A percentile compares a stretch with the other conserved stretches of the same genome.
Evolutionary conservation across 2,113 vertebrate species (phyloP).

Genomic region (Sinocyclocheilus grahami): DNA sequence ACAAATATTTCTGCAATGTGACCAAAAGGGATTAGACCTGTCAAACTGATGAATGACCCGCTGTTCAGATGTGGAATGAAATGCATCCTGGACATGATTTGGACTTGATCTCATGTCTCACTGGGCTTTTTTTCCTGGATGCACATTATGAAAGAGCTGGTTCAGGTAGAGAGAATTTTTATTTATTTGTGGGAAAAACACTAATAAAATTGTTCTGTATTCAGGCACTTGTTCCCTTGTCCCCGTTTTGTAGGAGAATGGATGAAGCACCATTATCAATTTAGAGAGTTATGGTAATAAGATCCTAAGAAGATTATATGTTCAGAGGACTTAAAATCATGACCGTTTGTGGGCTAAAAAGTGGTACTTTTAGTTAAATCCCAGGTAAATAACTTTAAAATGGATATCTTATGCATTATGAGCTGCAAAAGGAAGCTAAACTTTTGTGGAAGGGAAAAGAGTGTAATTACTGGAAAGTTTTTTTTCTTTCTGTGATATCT

Average conservation of each 20-base stretch:
- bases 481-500: not conserved
- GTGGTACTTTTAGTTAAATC: not conserved
- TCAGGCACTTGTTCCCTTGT: not conserved
- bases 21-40: constrained; percentile 46
- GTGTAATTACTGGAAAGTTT: not conserved
- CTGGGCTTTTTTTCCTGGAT: not conserved
- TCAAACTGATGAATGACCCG: constrained; percentile 42
- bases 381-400: not conserved
- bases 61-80: constrained; percentile 34
- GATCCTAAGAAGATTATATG: not conserved
- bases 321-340: not conserved
- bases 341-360: not conserved
- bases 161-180: not conserved
- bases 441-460: not conserved
- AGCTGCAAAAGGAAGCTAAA: not conserved
- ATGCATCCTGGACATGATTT: constrained; percentile 26
- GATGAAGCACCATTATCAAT: not conserved
- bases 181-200: not conserved
- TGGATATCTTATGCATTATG: not conserved
- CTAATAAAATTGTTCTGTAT: not conserved
- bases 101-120: constrained; percentile 17
- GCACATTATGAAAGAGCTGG: not conserved
- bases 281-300: not conserved
- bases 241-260: not conserved
- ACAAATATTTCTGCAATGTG: constrained; percentile 51